Conservation (phyloP, 1,140 invertebrate genomes). For the Bursaphelenchus mucronatus region DNA sequence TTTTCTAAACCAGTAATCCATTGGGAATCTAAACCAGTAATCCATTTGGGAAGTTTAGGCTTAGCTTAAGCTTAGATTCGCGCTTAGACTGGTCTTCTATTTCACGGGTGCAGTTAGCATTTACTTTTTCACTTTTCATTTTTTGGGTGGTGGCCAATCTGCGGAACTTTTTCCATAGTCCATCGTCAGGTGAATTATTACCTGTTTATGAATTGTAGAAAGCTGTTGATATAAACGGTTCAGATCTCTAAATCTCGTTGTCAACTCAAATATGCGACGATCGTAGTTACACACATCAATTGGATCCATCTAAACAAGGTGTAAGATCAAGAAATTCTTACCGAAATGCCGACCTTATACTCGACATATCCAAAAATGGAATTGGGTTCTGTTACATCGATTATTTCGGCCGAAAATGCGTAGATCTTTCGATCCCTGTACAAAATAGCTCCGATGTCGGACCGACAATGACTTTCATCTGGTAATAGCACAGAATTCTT, state of each 20-base stretch:
- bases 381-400: constrained; percentile 35
- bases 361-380: constrained; percentile 44
- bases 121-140: too few relatives aligned
- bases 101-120: too few relatives aligned
- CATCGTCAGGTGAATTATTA: constrained; percentile 1
- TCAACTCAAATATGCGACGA: constrained; percentile 25
- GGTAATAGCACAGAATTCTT: constrained; percentile 33
- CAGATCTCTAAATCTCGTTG: constrained; percentile 37
- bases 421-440: constrained; percentile 44
- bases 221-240: constrained; percentile 30
- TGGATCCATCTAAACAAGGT: constrained; percentile 18
- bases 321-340: constrained; percentile 26
- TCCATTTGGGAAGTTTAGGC: too few relatives aligned
- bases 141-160: too few relatives aligned
- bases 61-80: too few relatives aligned
- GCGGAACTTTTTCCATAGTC: too few relatives aligned
- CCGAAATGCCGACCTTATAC: constrained; percentile 39
- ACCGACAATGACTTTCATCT: constrained; percentile 42
- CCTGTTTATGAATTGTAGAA: constrained; percentile 37
- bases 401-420: constrained; percentile 36
- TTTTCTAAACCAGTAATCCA: too few relatives aligned
- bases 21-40: too few relatives aligned
- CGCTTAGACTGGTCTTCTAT: too few relatives aligned
- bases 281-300: constrained; percentile 22
- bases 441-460: constrained; percentile 35